Evolutionary conservation across 2,797 vertebrate genomes (phyloP).

Genomic region (Poecilia wingei): DNA sequence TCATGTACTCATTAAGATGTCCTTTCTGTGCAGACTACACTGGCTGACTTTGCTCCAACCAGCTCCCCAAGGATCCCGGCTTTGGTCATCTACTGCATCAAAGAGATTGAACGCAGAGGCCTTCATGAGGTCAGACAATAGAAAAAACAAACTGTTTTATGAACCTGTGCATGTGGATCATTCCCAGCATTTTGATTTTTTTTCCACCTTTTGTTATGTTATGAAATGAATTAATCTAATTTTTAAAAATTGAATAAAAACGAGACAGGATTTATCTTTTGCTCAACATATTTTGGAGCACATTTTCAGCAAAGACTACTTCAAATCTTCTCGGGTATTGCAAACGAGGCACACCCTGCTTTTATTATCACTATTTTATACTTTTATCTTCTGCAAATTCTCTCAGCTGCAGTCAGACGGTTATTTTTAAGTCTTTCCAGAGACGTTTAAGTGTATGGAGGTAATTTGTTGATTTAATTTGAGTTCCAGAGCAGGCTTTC

Average conservation of each 20-base stretch:
- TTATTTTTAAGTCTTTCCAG: background rate
- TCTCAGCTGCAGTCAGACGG: background rate
- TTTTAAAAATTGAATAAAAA: background rate
- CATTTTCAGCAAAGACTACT: background rate
- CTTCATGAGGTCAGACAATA: slow-evolving; percentile 85
- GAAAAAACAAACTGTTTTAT: too few relatives aligned
- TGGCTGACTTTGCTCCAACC: slow-evolving; percentile 88
- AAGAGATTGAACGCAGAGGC: slow-evolving; percentile 92
- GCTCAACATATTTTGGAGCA: background rate
- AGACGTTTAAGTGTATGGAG: background rate
- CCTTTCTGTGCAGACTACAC: slow-evolving; percentile 76
- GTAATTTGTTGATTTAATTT: background rate
- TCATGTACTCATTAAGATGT: background rate
- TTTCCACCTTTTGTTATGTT: background rate
- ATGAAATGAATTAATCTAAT: background rate
- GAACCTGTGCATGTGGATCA: background rate
- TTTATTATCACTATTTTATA: background rate
- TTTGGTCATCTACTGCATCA: slow-evolving; percentile 90
- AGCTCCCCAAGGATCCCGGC: slow-evolving; percentile 89
- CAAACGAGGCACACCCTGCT: background rate
- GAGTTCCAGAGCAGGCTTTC: background rate
- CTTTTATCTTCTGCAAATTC: background rate
- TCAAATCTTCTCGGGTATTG: background rate
- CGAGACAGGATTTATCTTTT: background rate
- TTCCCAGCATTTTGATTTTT: background rate